These are phyloP conservation scores for Mythimna vitellina DNA, from an alignment of 2,888 invertebrate genomes.

Conservation along the genomic window DNA sequence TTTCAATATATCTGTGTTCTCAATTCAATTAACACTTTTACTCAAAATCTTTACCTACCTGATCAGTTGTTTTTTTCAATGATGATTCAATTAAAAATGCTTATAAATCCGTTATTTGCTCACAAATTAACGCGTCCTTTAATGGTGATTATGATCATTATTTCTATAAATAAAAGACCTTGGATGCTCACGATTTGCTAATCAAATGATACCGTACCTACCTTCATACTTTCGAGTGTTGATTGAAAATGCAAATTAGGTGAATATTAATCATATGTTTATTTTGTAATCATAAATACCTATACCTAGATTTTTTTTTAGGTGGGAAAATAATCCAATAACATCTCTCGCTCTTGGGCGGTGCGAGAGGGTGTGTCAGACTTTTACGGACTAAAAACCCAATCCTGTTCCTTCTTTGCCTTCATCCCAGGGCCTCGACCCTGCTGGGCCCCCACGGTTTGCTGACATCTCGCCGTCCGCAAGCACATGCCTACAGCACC, in stretches of 20 bases:
- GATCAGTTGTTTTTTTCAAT: slow-evolving; percentile 9
- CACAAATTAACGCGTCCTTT: slow-evolving; percentile 40
- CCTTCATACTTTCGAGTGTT: slow-evolving; percentile 15
- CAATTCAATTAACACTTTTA: slow-evolving; percentile 4
- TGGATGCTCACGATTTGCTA: slow-evolving; percentile 39
- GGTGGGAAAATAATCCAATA: too few species aligned
- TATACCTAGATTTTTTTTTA: too few species aligned
- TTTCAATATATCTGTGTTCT: too few species aligned
- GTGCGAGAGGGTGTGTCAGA: too few species aligned
- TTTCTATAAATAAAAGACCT: slow-evolving; percentile 39
- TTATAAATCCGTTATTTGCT: slow-evolving; percentile 34
- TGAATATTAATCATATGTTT: not conserved
- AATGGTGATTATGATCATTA: slow-evolving; percentile 43
- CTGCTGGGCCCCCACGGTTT: too few species aligned
- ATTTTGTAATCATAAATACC: not conserved
- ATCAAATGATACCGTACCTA: slow-evolving; percentile 5
- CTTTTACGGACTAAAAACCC: too few species aligned
- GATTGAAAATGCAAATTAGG: slow-evolving; percentile 27
- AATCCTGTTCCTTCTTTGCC: too few species aligned
- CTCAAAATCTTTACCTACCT: slow-evolving; percentile 3
- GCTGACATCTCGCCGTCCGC: too few species aligned
- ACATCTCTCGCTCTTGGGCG: too few species aligned
- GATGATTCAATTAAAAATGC: slow-evolving; percentile 31
- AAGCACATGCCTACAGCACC: not conserved
- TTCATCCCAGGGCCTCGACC: too few species aligned